A percentile compares a stretch with the other conserved stretches of the same genome.
These are phyloP conservation scores for Zapus hudsonius DNA, from an alignment of 2,113 vertebrate genomes.

Conservation along the genomic window DNA sequence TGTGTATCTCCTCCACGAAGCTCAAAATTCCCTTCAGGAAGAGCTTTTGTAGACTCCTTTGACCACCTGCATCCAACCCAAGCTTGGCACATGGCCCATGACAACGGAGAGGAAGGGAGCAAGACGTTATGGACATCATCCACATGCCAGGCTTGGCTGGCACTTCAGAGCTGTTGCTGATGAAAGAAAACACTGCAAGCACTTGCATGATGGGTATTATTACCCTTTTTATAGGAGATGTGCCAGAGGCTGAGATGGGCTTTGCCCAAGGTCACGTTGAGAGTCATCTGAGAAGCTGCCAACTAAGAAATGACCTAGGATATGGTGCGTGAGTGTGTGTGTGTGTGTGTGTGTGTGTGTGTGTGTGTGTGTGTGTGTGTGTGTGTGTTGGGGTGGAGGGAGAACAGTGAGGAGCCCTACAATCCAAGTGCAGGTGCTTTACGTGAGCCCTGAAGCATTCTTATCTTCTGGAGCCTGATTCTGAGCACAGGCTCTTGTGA, in stretches of 20 bases:
- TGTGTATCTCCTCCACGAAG: not conserved
- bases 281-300: constrained; percentile 47
- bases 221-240: not conserved
- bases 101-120: not conserved
- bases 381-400: too few species aligned
- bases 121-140: not conserved
- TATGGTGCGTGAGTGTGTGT: not conserved
- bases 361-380: not conserved
- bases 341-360: not conserved
- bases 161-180: not conserved
- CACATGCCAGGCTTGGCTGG: not conserved
- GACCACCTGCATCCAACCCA: not conserved
- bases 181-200: not conserved
- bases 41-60: not conserved
- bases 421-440: not conserved
- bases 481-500: not conserved
- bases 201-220: not conserved
- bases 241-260: constrained; percentile 15
- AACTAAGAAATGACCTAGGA: not conserved
- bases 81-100: not conserved
- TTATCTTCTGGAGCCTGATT: too few species aligned
- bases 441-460: not conserved
- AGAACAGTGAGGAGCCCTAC: not conserved
- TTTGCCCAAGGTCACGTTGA: constrained; percentile 18
- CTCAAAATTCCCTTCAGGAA: not conserved